A percentile compares a stretch with the other conserved stretches of the same genome.
phyloP scores from a whole-genome alignment of 2,888 invertebrate genomes.

The Charanyca ferruginea region DNA sequence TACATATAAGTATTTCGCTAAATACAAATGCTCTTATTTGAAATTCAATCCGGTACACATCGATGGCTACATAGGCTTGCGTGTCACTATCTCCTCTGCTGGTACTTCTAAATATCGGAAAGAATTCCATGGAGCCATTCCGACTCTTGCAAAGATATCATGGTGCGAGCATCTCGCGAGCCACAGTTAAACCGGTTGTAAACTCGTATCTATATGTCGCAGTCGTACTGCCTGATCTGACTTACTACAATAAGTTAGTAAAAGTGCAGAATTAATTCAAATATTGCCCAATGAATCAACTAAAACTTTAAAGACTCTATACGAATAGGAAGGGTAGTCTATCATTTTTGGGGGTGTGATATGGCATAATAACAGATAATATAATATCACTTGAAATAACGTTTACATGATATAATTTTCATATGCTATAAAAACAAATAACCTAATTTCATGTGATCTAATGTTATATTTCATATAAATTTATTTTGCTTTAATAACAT shows the following conservation, averaged over 20 bases:
- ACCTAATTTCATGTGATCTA: too few relatives aligned
- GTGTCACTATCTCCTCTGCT: conserved; percentile 68
- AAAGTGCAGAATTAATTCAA: not conserved
- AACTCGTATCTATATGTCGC: conserved; percentile 71
- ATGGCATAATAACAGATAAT: too few relatives aligned
- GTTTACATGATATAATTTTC: too few relatives aligned
- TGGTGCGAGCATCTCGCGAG: conserved; percentile 64
- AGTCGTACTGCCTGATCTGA: conserved; percentile 57
- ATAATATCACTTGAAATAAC: too few relatives aligned
- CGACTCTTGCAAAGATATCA: conserved; percentile 69
- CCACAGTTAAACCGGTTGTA: conserved; percentile 70
- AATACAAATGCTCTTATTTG: conserved; percentile 52
- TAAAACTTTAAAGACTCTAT: conserved; percentile 2
- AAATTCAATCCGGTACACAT: conserved; percentile 57
- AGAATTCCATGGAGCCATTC: conserved; percentile 66
- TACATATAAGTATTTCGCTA: conserved; percentile 38
- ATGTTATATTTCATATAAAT: too few relatives aligned
- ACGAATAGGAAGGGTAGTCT: not conserved
- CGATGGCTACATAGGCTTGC: conserved; percentile 64
- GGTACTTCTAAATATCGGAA: conserved; percentile 69
- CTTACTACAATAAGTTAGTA: conserved; percentile 55
- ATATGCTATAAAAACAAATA: too few relatives aligned
- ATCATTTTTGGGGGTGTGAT: too few relatives aligned
- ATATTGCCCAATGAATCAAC: not conserved
- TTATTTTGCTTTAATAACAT: too few relatives aligned